Evolutionary conservation across 2,113 vertebrate species (phyloP).

Genomic region (Haemorhous mexicanus): DNA sequence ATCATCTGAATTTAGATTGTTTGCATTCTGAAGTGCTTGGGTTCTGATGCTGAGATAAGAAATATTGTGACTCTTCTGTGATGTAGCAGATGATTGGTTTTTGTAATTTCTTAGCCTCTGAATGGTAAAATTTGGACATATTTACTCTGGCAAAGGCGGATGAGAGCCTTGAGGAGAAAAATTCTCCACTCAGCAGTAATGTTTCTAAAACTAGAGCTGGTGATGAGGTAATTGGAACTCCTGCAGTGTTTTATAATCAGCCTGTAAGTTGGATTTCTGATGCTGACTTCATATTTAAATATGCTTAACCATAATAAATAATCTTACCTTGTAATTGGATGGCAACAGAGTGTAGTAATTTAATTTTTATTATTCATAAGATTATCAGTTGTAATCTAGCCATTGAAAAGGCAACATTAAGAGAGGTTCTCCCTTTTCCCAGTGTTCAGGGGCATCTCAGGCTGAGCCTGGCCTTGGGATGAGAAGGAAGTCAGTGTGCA

Average conservation of each 20-base stretch:
- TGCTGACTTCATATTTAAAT: conserved; percentile 6
- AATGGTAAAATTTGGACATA: not conserved
- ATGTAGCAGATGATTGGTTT: not conserved
- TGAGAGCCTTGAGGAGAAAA: conserved; percentile 14
- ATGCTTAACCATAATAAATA: not conserved
- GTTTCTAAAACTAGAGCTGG: not conserved
- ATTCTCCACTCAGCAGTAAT: not conserved
- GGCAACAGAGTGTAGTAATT: not conserved
- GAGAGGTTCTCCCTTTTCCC: not conserved
- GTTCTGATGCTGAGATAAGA: not conserved
- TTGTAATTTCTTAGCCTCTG: not conserved
- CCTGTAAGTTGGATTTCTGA: not conserved
- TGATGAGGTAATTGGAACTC: not conserved
- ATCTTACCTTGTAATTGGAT: not conserved
- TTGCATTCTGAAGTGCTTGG: not conserved
- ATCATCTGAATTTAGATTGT: not conserved
- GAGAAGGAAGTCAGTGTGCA: not conserved
- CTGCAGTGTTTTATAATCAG: not conserved
- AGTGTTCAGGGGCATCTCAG: not conserved
- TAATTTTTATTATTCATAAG: not conserved
- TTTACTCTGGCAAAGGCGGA: not conserved
- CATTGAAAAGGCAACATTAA: not conserved
- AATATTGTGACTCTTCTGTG: not conserved
- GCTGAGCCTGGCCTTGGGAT: not conserved
- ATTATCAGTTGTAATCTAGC: not conserved